Evolutionary conservation across 2,888 invertebrate genomes (phyloP).

Genomic region (Ligdia adustata): DNA sequence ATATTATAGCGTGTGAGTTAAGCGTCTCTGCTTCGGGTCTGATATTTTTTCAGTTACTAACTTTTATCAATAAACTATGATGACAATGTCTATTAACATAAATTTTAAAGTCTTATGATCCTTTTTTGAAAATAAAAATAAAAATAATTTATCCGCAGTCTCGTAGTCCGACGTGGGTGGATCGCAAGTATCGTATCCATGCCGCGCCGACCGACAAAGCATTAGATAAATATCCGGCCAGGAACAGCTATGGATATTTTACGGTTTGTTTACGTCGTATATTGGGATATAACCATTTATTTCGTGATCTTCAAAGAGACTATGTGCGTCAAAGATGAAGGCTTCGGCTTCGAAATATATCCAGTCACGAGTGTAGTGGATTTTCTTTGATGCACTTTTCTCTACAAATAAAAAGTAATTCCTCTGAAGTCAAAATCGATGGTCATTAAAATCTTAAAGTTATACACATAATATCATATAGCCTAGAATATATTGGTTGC

Average conservation of each 20-base stretch:
- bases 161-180: slow-evolving; percentile 9
- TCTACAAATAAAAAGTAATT: no score
- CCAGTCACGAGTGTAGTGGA: slow-evolving; percentile 1
- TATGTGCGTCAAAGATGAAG: slow-evolving; percentile 5
- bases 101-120: no score
- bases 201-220: slow-evolving; percentile 15
- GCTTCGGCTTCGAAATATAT: slow-evolving; percentile 3
- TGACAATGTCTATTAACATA: no score
- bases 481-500: no score
- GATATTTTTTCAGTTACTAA: no score
- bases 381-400: background rate
- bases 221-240: slow-evolving; percentile 23
- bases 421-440: no score
- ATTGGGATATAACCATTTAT: slow-evolving; percentile 28
- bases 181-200: slow-evolving; percentile 1
- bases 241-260: slow-evolving; percentile 27
- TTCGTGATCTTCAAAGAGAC: slow-evolving; percentile 6
- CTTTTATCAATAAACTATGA: no score
- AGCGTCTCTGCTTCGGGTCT: no score
- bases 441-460: no score
- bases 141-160: slow-evolving; percentile 21
- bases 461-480: no score
- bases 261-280: slow-evolving; percentile 36
- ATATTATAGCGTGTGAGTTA: no score
- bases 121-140: no score